These are phyloP conservation scores for Halichoeres trimaculatus DNA, from an alignment of 2,113 vertebrate genomes.

Conservation along the genomic window DNA sequence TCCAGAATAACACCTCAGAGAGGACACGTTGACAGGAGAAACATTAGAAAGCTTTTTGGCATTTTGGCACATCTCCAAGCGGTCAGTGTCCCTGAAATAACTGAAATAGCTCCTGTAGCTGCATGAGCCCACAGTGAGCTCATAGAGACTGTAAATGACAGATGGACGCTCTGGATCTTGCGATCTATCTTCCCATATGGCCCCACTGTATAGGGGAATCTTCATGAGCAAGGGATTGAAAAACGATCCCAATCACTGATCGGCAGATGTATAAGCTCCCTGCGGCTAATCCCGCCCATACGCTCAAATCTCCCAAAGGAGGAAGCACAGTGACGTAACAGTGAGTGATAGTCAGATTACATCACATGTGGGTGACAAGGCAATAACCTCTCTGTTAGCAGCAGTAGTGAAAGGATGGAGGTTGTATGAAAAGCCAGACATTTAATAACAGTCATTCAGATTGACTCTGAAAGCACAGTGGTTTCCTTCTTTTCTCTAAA, in stretches of 20 bases:
- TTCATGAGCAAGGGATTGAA: conserved; percentile 33
- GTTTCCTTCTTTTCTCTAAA: conserved; percentile 23
- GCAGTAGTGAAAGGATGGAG: conserved; percentile 5
- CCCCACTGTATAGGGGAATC: conserved; percentile 19
- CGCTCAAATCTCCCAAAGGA: conserved; percentile 21
- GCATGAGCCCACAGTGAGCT: not conserved
- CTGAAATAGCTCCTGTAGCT: conserved; percentile 9
- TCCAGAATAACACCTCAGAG: conserved; percentile 37
- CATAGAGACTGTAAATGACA: conserved; percentile 38
- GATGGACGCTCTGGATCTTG: conserved; percentile 38
- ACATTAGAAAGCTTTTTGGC: conserved; percentile 24
- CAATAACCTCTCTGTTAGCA: conserved; percentile 10
- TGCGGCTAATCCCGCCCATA: conserved; percentile 43
- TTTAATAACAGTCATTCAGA: conserved; percentile 26
- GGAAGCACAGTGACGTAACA: conserved; percentile 1
- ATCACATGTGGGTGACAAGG: not conserved
- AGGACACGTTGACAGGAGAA: conserved; percentile 34
- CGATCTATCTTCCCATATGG: conserved; percentile 20
- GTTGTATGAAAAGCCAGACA: conserved; percentile 13
- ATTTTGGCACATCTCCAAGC: conserved; percentile 21
- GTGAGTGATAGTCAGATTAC: conserved; percentile 15
- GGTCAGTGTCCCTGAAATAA: conserved; percentile 21
- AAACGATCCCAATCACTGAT: conserved; percentile 33
- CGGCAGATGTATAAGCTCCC: conserved; percentile 34
- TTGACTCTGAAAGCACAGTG: conserved; percentile 13